These are phyloP conservation scores for Denticeps clupeoides DNA, from an alignment of 2,797 vertebrate species.

Conservation along the genomic window DNA sequence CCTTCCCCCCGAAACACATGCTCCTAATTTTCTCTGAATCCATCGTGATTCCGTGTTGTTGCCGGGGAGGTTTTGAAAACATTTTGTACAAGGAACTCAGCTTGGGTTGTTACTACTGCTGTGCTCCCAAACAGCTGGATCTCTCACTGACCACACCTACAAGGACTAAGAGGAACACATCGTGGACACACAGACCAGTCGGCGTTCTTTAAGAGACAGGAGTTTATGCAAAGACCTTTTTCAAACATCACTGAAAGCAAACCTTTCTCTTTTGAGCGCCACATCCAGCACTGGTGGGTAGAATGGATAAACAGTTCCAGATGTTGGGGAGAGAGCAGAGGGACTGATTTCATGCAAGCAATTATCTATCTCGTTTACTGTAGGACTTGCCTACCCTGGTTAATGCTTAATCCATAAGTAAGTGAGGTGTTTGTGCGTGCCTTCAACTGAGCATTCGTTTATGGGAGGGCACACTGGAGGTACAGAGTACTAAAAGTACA, in stretches of 20 bases:
- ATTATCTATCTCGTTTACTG: constrained; percentile 38
- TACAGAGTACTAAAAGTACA: constrained; percentile 21
- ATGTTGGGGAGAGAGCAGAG: constrained; percentile 38
- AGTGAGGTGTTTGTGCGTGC: constrained; percentile 18
- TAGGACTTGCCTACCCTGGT: constrained; percentile 31
- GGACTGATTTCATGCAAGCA: constrained; percentile 31
- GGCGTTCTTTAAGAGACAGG: no score
- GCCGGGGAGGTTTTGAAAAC: constrained; percentile 4
- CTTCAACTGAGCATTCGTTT: constrained; percentile 28
- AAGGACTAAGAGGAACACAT: constrained; percentile 1
- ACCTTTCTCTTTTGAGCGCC: constrained; percentile 28
- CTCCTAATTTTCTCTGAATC: constrained; percentile 31
- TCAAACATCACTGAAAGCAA: constrained; percentile 14
- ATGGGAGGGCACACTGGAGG: constrained; percentile 32
- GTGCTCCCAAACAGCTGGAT: constrained; percentile 9
- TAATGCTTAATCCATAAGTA: constrained; percentile 55
- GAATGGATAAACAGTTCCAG: constrained; percentile 46
- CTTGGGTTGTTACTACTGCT: neutral
- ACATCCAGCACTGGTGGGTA: constrained; percentile 32
- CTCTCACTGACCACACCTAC: constrained; percentile 5
- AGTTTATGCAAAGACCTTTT: no score
- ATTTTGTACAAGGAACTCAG: neutral
- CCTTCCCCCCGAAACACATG: constrained; percentile 32
- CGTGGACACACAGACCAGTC: no score
- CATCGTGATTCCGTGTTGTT: constrained; percentile 6